Conservation (phyloP, 1,140 invertebrate species). For the Zophobas atratus region DNA sequence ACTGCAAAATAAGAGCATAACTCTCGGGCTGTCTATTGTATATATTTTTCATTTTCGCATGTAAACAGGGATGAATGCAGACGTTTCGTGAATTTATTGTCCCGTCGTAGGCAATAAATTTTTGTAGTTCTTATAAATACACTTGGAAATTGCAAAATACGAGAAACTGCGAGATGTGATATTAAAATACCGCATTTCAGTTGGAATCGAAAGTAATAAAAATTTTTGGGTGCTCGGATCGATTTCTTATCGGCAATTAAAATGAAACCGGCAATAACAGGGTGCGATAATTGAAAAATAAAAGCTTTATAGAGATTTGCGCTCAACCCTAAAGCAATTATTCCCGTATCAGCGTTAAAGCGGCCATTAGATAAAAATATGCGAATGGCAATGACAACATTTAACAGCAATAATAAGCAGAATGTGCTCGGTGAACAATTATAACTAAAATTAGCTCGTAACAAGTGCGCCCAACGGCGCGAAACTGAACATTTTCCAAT, state of each 20-base stretch:
- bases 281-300: slow-evolving; percentile 36
- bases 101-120: slow-evolving; percentile 27
- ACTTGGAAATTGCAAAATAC: slow-evolving; percentile 15
- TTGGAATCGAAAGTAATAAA: neutral
- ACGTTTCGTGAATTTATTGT: slow-evolving; percentile 36
- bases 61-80: slow-evolving; percentile 38
- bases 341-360: slow-evolving; percentile 27
- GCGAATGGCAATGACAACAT: slow-evolving; percentile 14
- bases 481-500: slow-evolving; percentile 12
- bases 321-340: slow-evolving; percentile 12
- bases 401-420: slow-evolving; percentile 40
- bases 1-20: slow-evolving; percentile 22
- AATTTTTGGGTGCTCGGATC: neutral
- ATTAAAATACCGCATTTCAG: neutral
- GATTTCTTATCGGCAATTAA: slow-evolving; percentile 20
- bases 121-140: slow-evolving; percentile 23
- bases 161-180: neutral
- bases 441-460: slow-evolving; percentile 33
- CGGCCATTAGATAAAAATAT: slow-evolving; percentile 33
- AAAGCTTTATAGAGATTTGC: slow-evolving; percentile 16
- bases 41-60: slow-evolving; percentile 42
- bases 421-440: slow-evolving; percentile 26
- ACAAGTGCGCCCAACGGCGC: slow-evolving; percentile 22
- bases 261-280: slow-evolving; percentile 2
- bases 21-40: slow-evolving; percentile 34